Base-by-base conservation (phyloP, 2,888 invertebrate genomes). In the Corbicula japonica region DNA sequence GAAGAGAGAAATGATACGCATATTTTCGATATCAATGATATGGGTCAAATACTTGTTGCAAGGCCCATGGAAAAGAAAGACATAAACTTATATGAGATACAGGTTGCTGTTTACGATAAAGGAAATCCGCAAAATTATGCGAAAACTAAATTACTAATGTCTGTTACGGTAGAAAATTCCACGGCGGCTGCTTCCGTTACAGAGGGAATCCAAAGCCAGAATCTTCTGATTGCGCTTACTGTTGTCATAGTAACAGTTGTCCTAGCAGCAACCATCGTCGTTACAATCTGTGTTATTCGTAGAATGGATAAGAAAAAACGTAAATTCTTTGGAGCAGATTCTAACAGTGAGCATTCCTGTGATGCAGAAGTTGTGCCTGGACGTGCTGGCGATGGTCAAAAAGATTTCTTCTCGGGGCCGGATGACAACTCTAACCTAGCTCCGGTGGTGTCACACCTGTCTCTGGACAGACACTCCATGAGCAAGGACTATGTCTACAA, bases 221-320 rank as follows among this genome's bases (percentile, higher is more conserved):
- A 83, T 65, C 74, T 83, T 18, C 75, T 89, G 32, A 89, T 90
- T 60, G 87, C 87, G 26, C 72, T 90, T 6, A 87, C 88, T 48
- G 87, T 91, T 63, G 86, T 90, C 63, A 86, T 89, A 80, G 85
- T 89, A 63, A 89, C 89, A 48, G 84, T 88, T 35, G 86, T 90
- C 54, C 73, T 90, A 23, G 87, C 88, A 58, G 87, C 87, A 21
- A 87, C 89, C 18, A 89, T 91, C 66, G 84, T 91, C 15, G 83
- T 91, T 8, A 86, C 90, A 48, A 89, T 91, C 66, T 87, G 89
- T 71, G 83, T 91, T 35, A 88, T 90, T 77, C 81, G 86, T 35
- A 75, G 88, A 68, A 79, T 88, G 80, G 91, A 92, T 72, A 80
- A 73, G 70, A 78, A 80, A 69, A 87, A 87, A 48, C 75, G 71